Evolutionary conservation across 2,888 invertebrate genomes (phyloP).

Genomic region (Caradrina kadenii): DNA sequence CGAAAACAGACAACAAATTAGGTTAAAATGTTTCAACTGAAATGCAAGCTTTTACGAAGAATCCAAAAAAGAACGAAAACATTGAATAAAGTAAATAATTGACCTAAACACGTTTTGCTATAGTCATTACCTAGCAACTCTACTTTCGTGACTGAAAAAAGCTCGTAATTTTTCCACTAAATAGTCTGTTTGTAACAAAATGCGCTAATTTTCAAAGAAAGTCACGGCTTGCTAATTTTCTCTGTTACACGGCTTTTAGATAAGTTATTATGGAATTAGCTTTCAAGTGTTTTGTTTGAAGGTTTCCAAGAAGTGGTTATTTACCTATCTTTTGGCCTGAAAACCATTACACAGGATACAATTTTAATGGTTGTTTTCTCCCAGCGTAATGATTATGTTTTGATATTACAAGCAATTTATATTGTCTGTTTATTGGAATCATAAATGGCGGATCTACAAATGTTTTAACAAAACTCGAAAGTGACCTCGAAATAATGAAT

Average conservation of each 20-base stretch:
- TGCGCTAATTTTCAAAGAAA: neutral
- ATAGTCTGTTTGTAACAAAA: slow-evolving; percentile 6
- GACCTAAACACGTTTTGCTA: neutral
- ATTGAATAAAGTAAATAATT: neutral
- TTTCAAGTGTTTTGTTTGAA: slow-evolving; percentile 10
- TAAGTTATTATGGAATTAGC: neutral
- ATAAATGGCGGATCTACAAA: no score
- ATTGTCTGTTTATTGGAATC: no score
- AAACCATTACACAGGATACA: neutral
- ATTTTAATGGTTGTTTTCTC: no score
- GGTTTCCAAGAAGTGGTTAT: neutral
- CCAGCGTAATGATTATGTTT: no score
- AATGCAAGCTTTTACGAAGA: no score
- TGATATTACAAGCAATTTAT: no score
- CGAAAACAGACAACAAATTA: neutral
- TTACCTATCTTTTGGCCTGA: no score
- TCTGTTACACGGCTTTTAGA: slow-evolving; percentile 1
- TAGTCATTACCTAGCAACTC: neutral
- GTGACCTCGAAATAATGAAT: no score
- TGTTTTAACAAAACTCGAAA: no score
- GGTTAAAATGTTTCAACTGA: neutral
- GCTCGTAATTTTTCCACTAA: neutral
- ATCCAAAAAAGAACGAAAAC: no score
- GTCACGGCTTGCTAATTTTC: neutral
- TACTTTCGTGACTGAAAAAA: neutral